Evolutionary conservation across 2,797 vertebrate species (phyloP), one percentile per base, ranked within the genome.

Genomic region (Eulemur albifrons): DNA sequence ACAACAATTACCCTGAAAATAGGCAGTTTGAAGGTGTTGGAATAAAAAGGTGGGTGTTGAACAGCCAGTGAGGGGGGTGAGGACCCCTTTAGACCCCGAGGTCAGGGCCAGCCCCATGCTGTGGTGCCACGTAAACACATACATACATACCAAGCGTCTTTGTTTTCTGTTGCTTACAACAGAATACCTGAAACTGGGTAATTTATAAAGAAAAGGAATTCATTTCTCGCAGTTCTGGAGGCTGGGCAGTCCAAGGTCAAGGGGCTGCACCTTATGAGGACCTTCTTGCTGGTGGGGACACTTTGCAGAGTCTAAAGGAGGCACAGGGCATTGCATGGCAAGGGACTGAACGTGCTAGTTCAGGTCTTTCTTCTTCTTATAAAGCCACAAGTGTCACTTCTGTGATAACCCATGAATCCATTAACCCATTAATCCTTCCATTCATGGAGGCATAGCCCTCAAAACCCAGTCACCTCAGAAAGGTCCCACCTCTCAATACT

Each of bases 11-110:
- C 21, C 7, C 1, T 9, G 18, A 43, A 1, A n/a, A 54, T 5
- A 15, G 48, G 25, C 45, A 3, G 23, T 1, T 23, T 20, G 48
- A 70, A 25, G 30, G 48, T 17, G 7, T 13, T 4, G 32, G 72
- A 30, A 21, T 61, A 35, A 48, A 48, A 65, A 35, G 25, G 21
- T 11, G 54, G 67, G 1, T 1, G 11, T 8, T 8, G 6, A 52
- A 70, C 1, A n/a, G 45, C 54, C 11, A 43, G 13, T 23, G 43
- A n/a, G 30, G 11, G 35, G 15, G 11, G 14, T 2, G 7, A 70
- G 43, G 65, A 10, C n/a, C 1, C 2, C 23, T 6, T 27, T 4
- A 50, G 45, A 15, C 9, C 61, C 23, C 3, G 4, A 2, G 45
- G n/a, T 6, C 38, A 48, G 48, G 23, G 48, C 27, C 63, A 25